phyloP scores from a whole-genome alignment of 2,888 invertebrate genomes.

The Microdon myrmicae region DNA sequence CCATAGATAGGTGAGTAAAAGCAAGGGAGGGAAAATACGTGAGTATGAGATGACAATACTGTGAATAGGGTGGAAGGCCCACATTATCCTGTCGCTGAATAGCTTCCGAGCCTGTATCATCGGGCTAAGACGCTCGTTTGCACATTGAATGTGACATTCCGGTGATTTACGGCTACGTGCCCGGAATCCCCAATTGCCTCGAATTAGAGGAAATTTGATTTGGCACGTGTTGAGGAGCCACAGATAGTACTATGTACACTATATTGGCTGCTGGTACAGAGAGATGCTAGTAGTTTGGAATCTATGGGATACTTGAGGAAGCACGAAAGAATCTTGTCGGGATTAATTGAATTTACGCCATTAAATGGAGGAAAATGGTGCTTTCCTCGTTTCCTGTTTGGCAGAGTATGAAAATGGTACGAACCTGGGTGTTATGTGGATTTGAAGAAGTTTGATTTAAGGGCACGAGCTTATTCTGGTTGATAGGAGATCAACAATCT shows the following conservation, averaged over 20 bases:
- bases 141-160: conserved; percentile 47
- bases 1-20: neutral
- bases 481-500: too few species aligned
- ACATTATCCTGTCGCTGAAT: conserved; percentile 13
- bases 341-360: conserved; percentile 48
- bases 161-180: conserved; percentile 49
- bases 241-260: conserved; percentile 16
- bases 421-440: too few species aligned
- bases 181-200: conserved; percentile 38
- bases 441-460: too few species aligned
- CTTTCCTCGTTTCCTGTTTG: conserved; percentile 1
- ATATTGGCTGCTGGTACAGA: neutral
- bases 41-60: conserved; percentile 28
- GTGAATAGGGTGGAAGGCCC: conserved; percentile 24
- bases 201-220: conserved; percentile 46
- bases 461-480: too few species aligned
- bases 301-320: conserved; percentile 32
- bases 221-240: conserved; percentile 40
- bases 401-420: too few species aligned
- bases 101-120: conserved; percentile 23
- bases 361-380: conserved; percentile 32
- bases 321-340: conserved; percentile 24
- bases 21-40: neutral
- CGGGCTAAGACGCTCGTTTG: conserved; percentile 46
- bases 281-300: conserved; percentile 6